Evolutionary conservation across 2,888 invertebrate genomes (phyloP).

Genomic region (Drosophila cyrtoloma): DNA sequence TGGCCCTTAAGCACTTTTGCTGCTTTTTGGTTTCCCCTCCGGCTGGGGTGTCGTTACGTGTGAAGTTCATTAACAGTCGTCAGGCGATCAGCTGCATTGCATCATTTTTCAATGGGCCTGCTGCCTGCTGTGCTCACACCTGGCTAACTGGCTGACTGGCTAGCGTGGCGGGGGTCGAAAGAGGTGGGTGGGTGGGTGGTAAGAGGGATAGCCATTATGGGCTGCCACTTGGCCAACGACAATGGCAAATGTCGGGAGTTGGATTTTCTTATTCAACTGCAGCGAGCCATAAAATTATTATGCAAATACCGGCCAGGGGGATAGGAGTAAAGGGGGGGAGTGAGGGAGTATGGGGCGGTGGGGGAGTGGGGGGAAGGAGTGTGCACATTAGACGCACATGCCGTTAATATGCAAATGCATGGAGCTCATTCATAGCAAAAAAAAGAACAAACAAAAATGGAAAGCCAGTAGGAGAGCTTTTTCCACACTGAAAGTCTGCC

Average conservation of each 20-base stretch:
- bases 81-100: slow-evolving; percentile 65
- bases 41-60: slow-evolving; percentile 41
- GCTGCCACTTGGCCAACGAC: slow-evolving; percentile 61
- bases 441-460: not conserved
- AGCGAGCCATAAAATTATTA: slow-evolving; percentile 78
- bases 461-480: slow-evolving; percentile 12
- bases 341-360: no score
- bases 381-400: slow-evolving; percentile 78
- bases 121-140: slow-evolving; percentile 43
- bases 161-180: not conserved
- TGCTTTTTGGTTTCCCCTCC: not conserved
- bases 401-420: slow-evolving; percentile 79
- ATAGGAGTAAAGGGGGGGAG: not conserved
- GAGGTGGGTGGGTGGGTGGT: not conserved
- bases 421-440: slow-evolving; percentile 51
- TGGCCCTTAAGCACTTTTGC: slow-evolving; percentile 7
- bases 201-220: slow-evolving; percentile 52
- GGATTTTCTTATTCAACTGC: slow-evolving; percentile 74
- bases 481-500: slow-evolving; percentile 41
- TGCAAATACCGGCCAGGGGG: slow-evolving; percentile 63
- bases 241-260: slow-evolving; percentile 59
- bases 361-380: slow-evolving; percentile 28
- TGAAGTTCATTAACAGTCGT: slow-evolving; percentile 64
- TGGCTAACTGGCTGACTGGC: slow-evolving; percentile 1
- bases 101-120: slow-evolving; percentile 49